These are phyloP conservation scores for Psammodynastes pulverulentus DNA, from an alignment of 2,113 vertebrate species.

Conservation along the genomic window DNA sequence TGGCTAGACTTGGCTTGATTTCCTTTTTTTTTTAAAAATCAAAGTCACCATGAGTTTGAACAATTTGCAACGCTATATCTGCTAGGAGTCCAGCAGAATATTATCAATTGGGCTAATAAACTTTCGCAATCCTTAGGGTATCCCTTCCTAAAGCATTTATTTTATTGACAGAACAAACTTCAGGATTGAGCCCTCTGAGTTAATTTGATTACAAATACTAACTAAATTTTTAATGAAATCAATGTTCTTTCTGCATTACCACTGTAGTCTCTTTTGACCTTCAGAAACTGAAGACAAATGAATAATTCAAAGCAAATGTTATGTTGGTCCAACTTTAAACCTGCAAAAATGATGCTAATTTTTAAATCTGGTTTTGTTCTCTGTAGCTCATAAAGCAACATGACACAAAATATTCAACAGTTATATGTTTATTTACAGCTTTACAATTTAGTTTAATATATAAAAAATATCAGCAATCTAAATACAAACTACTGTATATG, in stretches of 20 bases:
- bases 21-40: background rate
- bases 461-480: background rate
- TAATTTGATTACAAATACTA: conserved; percentile 70
- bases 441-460: background rate
- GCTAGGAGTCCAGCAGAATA: background rate
- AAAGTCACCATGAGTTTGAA: background rate
- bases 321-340: conserved; percentile 52
- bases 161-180: conserved; percentile 7
- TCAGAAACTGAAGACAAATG: conserved; percentile 70
- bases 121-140: background rate
- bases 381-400: conserved; percentile 32
- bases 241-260: conserved; percentile 49
- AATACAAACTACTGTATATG: conserved; percentile 41
- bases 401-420: conserved; percentile 25
- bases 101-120: background rate
- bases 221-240: conserved; percentile 72
- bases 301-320: conserved; percentile 71
- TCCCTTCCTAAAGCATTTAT: background rate
- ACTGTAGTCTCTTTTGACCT: conserved; percentile 60
- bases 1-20: background rate
- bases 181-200: conserved; percentile 50
- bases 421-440: background rate
- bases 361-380: conserved; percentile 1
- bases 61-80: background rate
- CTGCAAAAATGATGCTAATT: conserved; percentile 49